Conservation (phyloP, 2,888 invertebrate genomes). For the Atrina japonica region DNA sequence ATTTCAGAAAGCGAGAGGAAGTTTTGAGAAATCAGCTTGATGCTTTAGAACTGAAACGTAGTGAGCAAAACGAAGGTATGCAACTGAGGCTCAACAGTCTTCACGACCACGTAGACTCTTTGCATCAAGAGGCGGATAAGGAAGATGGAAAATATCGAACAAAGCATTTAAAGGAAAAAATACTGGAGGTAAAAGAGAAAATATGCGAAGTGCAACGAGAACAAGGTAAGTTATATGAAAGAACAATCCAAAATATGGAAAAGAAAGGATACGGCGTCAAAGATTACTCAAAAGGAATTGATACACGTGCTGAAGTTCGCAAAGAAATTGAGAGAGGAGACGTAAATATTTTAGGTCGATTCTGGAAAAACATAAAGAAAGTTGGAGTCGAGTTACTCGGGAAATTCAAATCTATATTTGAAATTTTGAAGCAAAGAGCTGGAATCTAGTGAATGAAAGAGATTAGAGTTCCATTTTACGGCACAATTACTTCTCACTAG, state of each 20-base stretch:
- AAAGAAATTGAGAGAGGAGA: conserved; percentile 29
- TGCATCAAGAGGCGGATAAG: conserved; percentile 10
- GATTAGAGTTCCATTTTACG: too few relatives aligned
- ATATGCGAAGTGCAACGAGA: conserved; percentile 2
- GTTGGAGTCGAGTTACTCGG: conserved; percentile 12
- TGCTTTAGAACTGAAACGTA: conserved; percentile 17
- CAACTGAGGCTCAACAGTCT: conserved; percentile 5
- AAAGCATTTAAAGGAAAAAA: background rate
- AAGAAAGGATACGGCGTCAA: background rate
- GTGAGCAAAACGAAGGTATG: conserved; percentile 5
- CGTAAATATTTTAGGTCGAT: conserved; percentile 5
- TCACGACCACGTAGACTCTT: conserved; percentile 1
- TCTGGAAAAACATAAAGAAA: conserved; percentile 22
- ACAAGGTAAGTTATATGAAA: conserved; percentile 3
- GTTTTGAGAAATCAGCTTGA: conserved; percentile 11
- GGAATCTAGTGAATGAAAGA: too few relatives aligned
- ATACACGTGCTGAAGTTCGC: conserved; percentile 12
- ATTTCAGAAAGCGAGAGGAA: conserved; percentile 7
- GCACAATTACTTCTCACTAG: too few relatives aligned
- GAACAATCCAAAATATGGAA: background rate
- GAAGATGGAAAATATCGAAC: background rate
- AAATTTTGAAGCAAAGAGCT: conserved; percentile 15
- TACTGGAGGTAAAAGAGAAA: conserved; percentile 6
- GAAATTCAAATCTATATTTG: conserved; percentile 19
- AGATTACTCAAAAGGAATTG: background rate